Evolutionary conservation across 2,888 invertebrate species (phyloP), one percentile per base, ranked within the genome.

Genomic region (Apamea anceps): DNA sequence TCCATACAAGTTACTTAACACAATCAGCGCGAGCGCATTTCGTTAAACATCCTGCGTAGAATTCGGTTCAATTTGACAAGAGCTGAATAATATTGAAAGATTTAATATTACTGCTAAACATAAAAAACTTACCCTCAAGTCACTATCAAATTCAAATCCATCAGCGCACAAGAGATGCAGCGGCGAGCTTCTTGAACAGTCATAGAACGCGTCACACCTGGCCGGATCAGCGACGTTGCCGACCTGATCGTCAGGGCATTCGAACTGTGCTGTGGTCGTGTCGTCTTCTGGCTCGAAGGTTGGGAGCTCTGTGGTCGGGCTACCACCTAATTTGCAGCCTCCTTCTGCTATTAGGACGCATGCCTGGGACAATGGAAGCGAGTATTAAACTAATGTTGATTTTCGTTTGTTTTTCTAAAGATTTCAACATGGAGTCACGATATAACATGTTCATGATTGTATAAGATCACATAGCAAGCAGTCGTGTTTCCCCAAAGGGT

Each of bases 211-310:
- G 12, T 84, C 72, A 32, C 89, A 89, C 21, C 77, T 70, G 0
- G 75, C 71, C 0, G 87, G 84, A n/a, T 87, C 82, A 4, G 85
- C 73, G 2, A 89, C 82, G 13, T 80, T 85, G 5, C 82, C 83
- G 42, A 37, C 18, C 0, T 28, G 21, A 63, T 67, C 57, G 0
- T 68, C 25, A n/a, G 76, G 78, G 48, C 86, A 86, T 7, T 67
- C 42, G 37, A 81, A 81, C 10, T 48, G 54, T 7, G n/a, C 21
- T 73, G n/a, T 37, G 6, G 45, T 25, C 15, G 74, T n/a, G 13
- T 66, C n/a, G 7, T 63, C 65, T 80, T 57, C 66, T 0, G 74
- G 54, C 0, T 28, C 37, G 15, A 63, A n/a, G 10, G 80, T 68
- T 57, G 66, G 75, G 15, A 8, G n/a, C 2, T 13, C 42, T 15